Conservation (phyloP, 1,140 invertebrate genomes). For the Papilio machaon region DNA sequence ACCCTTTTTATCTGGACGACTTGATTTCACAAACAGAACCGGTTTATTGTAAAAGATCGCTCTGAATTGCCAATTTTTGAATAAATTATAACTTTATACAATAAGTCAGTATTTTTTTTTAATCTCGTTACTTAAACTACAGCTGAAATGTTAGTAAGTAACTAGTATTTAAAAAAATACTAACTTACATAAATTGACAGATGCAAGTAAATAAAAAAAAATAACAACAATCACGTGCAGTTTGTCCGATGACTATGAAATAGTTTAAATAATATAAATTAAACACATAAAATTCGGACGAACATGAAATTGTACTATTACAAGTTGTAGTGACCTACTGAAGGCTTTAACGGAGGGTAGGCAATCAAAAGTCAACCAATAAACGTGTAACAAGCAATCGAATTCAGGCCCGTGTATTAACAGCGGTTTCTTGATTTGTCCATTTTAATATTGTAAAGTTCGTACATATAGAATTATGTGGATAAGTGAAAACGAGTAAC, state of each 20-base stretch:
- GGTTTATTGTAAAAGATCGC: constrained; percentile 57
- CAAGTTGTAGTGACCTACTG: neutral
- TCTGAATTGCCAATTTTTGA: constrained; percentile 54
- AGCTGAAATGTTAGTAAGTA: no score
- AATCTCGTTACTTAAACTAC: no score
- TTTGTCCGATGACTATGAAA: neutral
- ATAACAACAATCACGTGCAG: neutral
- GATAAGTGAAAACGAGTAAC: neutral
- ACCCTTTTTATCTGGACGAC: constrained; percentile 68
- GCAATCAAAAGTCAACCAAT: constrained; percentile 13
- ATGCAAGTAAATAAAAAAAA: no score
- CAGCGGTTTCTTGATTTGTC: constrained; percentile 7
- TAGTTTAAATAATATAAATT: no score
- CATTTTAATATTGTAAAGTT: neutral
- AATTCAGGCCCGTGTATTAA: neutral
- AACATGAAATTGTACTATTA: neutral
- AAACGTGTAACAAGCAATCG: constrained; percentile 21
- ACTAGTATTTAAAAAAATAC: no score
- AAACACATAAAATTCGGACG: constrained; percentile 34
- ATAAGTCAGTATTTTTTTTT: no score
- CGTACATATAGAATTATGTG: neutral
- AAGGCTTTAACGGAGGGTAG: neutral
- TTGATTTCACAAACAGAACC: constrained; percentile 73
- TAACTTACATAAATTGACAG: no score
- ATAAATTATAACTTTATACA: neutral